Conservation (phyloP, 2,113 vertebrate species). For the Morone saxatilis region DNA sequence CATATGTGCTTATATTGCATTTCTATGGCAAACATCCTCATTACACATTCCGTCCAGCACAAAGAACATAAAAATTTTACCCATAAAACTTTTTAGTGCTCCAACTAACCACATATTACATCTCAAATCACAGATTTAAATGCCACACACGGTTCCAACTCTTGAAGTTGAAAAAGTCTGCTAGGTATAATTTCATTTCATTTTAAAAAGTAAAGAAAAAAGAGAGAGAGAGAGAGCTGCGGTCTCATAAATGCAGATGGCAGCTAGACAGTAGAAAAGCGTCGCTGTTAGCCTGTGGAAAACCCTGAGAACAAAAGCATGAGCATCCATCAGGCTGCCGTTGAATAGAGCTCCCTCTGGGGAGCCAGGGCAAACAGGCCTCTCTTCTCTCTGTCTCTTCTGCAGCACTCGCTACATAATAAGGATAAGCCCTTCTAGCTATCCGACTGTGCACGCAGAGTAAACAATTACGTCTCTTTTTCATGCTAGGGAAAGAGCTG, state of each 20-base stretch:
- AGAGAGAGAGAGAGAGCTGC: neutral
- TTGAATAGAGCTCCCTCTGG: constrained; percentile 68
- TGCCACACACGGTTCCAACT: constrained; percentile 27
- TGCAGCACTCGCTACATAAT: constrained; percentile 63
- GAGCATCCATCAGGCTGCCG: constrained; percentile 74
- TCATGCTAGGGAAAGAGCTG: constrained; percentile 51
- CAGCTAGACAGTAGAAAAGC: constrained; percentile 38
- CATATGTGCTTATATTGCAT: constrained; percentile 33
- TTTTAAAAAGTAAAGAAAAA: constrained; percentile 25
- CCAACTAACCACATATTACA: constrained; percentile 22
- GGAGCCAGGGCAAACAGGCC: constrained; percentile 68
- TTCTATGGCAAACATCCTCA: constrained; percentile 42
- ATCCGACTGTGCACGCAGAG: constrained; percentile 61
- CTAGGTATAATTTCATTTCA: constrained; percentile 47
- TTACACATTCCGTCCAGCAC: constrained; percentile 36
- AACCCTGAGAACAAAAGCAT: constrained; percentile 75
- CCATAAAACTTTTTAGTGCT: constrained; percentile 49
- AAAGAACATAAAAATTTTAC: constrained; percentile 33
- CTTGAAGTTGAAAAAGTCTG: constrained; percentile 38
- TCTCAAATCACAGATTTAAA: constrained; percentile 53
- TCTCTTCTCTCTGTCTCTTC: constrained; percentile 62
- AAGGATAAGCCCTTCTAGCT: constrained; percentile 68
- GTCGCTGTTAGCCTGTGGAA: constrained; percentile 59
- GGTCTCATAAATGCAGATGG: constrained; percentile 66
- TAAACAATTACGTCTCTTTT: constrained; percentile 77